A percentile compares a stretch with the other conserved stretches of the same genome.
These are phyloP conservation scores for Stichopus horrens DNA, from an alignment of 53 echinoderm and acorn worm species.

Conservation along the genomic window DNA sequence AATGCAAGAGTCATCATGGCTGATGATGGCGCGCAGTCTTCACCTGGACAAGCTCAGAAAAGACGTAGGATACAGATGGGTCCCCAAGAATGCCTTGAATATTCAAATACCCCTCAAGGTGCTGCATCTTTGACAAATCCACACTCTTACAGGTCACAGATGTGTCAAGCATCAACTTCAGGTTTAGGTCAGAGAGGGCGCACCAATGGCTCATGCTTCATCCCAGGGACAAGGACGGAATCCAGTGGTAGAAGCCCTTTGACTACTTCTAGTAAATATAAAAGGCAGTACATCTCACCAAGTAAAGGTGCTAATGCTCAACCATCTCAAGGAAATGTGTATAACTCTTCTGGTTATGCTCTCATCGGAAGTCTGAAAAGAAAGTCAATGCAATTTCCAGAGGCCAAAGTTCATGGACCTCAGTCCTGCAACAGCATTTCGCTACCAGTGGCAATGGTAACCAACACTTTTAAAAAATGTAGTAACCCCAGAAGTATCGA, in stretches of 20 bases:
- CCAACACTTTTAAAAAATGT: background rate
- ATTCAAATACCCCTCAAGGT: conserved; percentile 65
- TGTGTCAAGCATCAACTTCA: conserved; percentile 64
- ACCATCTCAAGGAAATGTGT: background rate
- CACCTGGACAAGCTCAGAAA: conserved; percentile 26
- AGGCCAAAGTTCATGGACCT: background rate
- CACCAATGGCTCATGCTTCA: conserved; percentile 26
- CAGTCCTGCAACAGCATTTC: background rate
- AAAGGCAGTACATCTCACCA: conserved; percentile 24
- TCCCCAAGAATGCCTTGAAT: conserved; percentile 63
- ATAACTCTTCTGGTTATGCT: conserved; percentile 3
- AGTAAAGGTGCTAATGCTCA: conserved; percentile 6
- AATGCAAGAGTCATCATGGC: background rate
- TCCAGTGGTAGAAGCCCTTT: background rate
- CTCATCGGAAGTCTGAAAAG: background rate
- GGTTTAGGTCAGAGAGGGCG: conserved; percentile 55
- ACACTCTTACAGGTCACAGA: conserved; percentile 36
- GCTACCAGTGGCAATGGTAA: background rate
- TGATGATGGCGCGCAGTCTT: background rate
- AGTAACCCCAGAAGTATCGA: background rate
- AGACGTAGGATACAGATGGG: conserved; percentile 66
- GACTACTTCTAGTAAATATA: background rate
- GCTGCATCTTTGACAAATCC: conserved; percentile 81
- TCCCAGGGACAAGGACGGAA: background rate
- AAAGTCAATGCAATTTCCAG: background rate